Evolutionary conservation across 2,797 vertebrate species (phyloP).

Genomic region (Pteronotus mesoamericanus): DNA sequence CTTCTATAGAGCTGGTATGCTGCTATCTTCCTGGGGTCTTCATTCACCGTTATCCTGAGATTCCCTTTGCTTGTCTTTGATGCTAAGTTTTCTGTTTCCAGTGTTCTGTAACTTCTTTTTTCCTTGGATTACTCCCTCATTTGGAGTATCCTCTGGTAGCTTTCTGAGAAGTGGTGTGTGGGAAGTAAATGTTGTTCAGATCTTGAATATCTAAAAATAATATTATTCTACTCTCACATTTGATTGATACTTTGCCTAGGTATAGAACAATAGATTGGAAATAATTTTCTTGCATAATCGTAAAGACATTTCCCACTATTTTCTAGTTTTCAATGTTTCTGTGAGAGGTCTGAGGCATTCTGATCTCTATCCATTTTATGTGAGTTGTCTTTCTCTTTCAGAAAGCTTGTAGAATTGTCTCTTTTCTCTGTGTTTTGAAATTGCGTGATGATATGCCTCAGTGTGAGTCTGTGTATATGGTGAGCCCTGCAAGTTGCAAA

Average conservation of each 20-base stretch:
- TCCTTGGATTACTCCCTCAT: not conserved
- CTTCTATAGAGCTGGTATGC: too few species aligned
- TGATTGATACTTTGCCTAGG: not conserved
- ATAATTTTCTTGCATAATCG: not conserved
- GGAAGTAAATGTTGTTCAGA: not conserved
- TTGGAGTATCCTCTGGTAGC: not conserved
- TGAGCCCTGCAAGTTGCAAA: not conserved
- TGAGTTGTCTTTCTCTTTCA: not conserved
- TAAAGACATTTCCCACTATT: not conserved
- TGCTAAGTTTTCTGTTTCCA: not conserved
- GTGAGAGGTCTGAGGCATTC: not conserved
- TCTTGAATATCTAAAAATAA: not conserved
- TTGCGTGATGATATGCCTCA: not conserved
- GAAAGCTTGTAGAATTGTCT: not conserved
- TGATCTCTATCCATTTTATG: not conserved
- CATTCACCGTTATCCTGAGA: not conserved
- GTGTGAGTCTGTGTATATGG: not conserved
- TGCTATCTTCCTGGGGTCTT: not conserved
- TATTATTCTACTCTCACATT: not conserved
- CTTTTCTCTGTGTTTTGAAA: not conserved
- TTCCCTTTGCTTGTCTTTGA: not conserved
- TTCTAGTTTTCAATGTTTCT: not conserved
- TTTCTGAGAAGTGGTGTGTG: not conserved
- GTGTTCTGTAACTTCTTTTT: not conserved
- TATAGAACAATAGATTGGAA: not conserved